Conservation (phyloP, 2,797 vertebrate genomes). For the Decapterus maruadsi region DNA sequence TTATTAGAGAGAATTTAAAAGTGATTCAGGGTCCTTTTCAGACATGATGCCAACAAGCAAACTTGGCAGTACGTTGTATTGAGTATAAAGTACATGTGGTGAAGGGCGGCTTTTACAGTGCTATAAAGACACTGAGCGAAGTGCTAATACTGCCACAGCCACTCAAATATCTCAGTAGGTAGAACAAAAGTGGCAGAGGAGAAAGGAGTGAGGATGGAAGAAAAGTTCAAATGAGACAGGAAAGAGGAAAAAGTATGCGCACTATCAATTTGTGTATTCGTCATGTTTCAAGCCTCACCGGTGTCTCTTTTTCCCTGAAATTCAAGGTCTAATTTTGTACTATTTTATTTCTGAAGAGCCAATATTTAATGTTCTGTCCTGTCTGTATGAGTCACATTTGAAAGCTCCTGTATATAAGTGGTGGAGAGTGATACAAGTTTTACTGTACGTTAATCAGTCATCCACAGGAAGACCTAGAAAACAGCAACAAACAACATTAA, state of each 20-base stretch:
- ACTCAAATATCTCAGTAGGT: slow-evolving; percentile 3
- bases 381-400: not conserved
- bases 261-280: not conserved
- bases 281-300: slow-evolving; percentile 4
- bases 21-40: slow-evolving; percentile 9
- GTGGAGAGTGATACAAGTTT: not conserved
- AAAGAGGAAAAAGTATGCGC: not conserved
- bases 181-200: slow-evolving; percentile 16
- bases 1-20: not conserved
- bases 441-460: not conserved
- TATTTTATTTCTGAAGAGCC: slow-evolving; percentile 6
- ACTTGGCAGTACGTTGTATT: slow-evolving; percentile 41
- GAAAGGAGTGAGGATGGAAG: not conserved
- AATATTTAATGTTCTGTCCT: not conserved
- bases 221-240: slow-evolving; percentile 5
- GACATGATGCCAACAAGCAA: not conserved
- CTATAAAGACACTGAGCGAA: slow-evolving; percentile 37
- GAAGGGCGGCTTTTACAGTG: slow-evolving; percentile 42
- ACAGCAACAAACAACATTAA: slow-evolving; percentile 14
- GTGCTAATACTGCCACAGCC: not conserved
- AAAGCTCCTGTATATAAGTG: slow-evolving; percentile 1
- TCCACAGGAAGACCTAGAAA: not conserved
- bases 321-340: not conserved
- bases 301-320: not conserved
- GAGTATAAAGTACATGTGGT: slow-evolving; percentile 24